Conservation (phyloP, 2,888 invertebrate genomes). For the Epirrhoe tristata region DNA sequence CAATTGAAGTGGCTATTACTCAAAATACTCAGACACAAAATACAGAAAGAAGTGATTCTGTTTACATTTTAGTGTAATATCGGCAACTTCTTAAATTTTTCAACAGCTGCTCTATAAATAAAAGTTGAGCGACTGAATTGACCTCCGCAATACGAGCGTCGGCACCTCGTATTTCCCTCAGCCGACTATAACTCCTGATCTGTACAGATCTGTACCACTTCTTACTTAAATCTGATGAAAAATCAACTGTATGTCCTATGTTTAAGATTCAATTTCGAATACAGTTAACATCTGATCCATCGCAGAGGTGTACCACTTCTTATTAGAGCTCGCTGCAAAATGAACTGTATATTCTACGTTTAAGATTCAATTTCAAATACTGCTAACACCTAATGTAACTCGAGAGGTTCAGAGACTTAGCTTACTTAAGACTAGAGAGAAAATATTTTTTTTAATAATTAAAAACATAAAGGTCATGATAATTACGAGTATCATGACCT, state of each 20-base stretch:
- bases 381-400: background rate
- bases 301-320: background rate
- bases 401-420: background rate
- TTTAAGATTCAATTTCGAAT: background rate
- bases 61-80: background rate
- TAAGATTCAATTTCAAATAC: background rate
- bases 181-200: conserved; percentile 68
- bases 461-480: too few species aligned
- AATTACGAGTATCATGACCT: too few species aligned
- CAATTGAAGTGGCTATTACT: too few species aligned
- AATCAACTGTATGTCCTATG: background rate
- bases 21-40: too few species aligned
- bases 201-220: conserved; percentile 22
- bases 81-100: background rate
- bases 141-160: conserved; percentile 4
- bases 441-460: too few species aligned
- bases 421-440: too few species aligned
- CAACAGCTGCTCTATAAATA: conserved; percentile 22
- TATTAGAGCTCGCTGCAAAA: background rate
- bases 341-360: background rate
- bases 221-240: background rate
- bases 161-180: conserved; percentile 50
- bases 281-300: background rate
- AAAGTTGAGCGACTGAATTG: conserved; percentile 16
- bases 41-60: background rate